Evolutionary conservation across 92 coral and sea anemone species (phyloP).

Genomic region (Phenganax subtilis): DNA sequence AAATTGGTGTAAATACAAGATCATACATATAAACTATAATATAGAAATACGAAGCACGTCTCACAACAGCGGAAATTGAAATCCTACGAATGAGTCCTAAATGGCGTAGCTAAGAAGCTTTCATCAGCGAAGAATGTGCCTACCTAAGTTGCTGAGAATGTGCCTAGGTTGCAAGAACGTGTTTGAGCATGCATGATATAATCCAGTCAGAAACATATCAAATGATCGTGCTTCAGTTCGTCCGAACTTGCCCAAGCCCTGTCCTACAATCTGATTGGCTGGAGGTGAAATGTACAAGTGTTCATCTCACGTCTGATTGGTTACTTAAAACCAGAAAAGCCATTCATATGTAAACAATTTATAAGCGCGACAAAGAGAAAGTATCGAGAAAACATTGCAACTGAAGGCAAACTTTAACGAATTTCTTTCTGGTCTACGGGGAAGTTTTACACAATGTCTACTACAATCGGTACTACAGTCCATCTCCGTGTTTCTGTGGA

Average conservation of each 20-base stretch:
- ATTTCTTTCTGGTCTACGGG: background rate
- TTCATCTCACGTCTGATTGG: conserved; percentile 18
- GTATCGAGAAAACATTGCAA: conserved; percentile 1
- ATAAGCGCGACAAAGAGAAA: conserved; percentile 23
- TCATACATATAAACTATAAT: no score
- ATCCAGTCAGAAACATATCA: background rate
- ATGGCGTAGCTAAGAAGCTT: no score
- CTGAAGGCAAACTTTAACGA: background rate
- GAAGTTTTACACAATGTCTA: conserved; percentile 18
- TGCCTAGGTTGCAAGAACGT: no score
- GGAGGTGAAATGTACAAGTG: background rate
- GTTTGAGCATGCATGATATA: background rate
- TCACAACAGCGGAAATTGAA: no score
- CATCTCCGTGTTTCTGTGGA: conserved; percentile 82
- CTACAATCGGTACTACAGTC: conserved; percentile 52
- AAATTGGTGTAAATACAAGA: no score
- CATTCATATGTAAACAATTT: conserved; percentile 33
- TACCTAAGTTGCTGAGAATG: no score
- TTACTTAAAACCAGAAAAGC: conserved; percentile 28
- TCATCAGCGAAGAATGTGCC: no score
- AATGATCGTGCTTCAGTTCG: background rate
- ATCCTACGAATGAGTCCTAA: no score
- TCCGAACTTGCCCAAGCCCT: conserved; percentile 11
- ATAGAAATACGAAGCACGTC: no score
- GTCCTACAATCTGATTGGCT: conserved; percentile 24